phyloP scores from a whole-genome alignment of 30 jellyfish, hydroid and myxozoan species.

The Aurelia sp. region DNA sequence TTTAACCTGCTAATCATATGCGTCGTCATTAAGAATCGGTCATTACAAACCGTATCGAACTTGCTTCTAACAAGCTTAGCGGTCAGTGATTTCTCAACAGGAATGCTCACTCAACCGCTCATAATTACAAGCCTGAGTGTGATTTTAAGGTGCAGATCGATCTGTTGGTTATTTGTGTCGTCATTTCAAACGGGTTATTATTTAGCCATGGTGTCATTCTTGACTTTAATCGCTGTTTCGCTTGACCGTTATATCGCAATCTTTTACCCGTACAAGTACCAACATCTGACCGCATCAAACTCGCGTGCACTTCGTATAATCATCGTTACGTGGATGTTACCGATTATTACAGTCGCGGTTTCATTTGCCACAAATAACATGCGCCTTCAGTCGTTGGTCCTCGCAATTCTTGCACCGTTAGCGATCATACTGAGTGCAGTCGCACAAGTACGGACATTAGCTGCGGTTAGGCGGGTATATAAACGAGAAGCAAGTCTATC shows the following conservation, averaged over 20 bases:
- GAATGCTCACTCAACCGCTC: conserved; percentile 62
- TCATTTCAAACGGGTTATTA: conserved; percentile 55
- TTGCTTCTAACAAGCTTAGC: conserved; percentile 60
- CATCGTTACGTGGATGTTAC: conserved; percentile 33
- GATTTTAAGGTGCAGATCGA: neutral
- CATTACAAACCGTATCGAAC: conserved; percentile 61
- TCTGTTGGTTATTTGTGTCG: conserved; percentile 49
- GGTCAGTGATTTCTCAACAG: conserved; percentile 52
- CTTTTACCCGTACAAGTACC: conserved; percentile 59
- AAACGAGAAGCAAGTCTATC: conserved; percentile 25
- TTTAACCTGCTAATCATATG: conserved; percentile 40
- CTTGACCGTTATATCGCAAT: conserved; percentile 61
- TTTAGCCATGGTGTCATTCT: conserved; percentile 48
- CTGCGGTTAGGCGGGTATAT: conserved; percentile 10
- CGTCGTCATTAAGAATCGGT: conserved; percentile 40
- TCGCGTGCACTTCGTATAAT: conserved; percentile 3
- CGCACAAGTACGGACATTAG: conserved; percentile 36
- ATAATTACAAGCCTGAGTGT: conserved; percentile 36
- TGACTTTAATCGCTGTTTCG: conserved; percentile 54
- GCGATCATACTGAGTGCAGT: conserved; percentile 19
- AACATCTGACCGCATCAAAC: conserved; percentile 47
- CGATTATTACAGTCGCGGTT: conserved; percentile 2
- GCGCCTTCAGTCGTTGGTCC: conserved; percentile 18
- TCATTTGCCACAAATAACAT: conserved; percentile 30
- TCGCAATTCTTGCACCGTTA: conserved; percentile 48